A percentile compares a stretch with the other conserved stretches of the same genome.
Conservation (phyloP, 2,113 vertebrate genomes). For the Cheirogaleus medius region DNA sequence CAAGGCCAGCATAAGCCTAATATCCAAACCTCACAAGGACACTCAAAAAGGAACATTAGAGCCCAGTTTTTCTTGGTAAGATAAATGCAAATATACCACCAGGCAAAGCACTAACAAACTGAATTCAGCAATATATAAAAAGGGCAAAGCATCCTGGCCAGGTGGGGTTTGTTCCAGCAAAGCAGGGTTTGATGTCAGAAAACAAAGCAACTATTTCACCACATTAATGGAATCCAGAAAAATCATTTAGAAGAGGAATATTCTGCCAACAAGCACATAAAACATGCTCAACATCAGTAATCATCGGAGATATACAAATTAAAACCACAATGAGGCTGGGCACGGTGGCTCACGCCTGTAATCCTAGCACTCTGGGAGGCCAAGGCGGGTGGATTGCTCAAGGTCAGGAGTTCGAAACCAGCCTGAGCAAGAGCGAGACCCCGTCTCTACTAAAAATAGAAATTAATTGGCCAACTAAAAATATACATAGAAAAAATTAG, state of each 20-base stretch:
- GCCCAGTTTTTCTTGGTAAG: neutral
- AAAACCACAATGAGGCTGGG: too few species aligned
- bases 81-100: accelerated
- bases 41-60: too few species aligned
- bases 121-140: neutral
- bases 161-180: neutral
- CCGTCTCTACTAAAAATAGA: too few species aligned
- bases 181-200: neutral
- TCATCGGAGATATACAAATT: too few species aligned
- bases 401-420: too few species aligned
- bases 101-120: neutral
- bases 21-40: neutral
- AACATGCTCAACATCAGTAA: neutral
- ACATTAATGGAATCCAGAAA: neutral
- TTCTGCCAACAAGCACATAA: neutral
- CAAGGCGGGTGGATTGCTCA: too few species aligned
- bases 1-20: neutral
- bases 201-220: neutral
- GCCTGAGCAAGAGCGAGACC: too few species aligned
- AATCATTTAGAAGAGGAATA: neutral
- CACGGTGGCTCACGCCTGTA: too few species aligned
- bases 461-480: too few species aligned
- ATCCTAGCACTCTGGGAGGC: too few species aligned
- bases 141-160: neutral
- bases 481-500: too few species aligned